Base-by-base conservation (phyloP, 2,797 vertebrate genomes). In the Sibirionetta formosa region DNA sequence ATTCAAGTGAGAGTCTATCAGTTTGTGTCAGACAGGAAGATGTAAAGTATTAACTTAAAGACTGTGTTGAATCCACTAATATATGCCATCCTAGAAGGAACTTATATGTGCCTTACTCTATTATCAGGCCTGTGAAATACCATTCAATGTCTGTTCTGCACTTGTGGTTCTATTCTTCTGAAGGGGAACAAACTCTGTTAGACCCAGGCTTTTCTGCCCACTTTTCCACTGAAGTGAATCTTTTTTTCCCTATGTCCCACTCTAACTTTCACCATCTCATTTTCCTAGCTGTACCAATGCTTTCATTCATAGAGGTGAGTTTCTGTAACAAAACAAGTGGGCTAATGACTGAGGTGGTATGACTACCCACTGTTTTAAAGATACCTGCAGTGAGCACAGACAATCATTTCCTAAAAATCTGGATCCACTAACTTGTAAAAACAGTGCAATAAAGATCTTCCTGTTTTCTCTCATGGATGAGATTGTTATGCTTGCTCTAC, bases 401-500 rank as follows among this genome's bases (percentile, higher is more conserved):
- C 14, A 23, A 29, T 60, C 15, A 14, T 33, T 42, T 33, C 48
- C 24, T n/a, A 50, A 64, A 42, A 44, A 65, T 78, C 46, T 61
- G 44, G 20, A 50, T 50, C 29, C 13, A 27, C 27, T 54, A 11
- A n/a, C 13, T n/a, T 42, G 22, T 84, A 63, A 69, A 75, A 78
- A 79, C 33, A 18, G n/a, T 18, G 48, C 8, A 13, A 9, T 53
- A 75, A 68, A 48, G 16, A 48, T 24, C 24, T 56, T 0, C 0
- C 27, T 53, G 29, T 3, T 71, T 82, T 86, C 40, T 75, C 44
- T 91, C 23, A 18, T 3, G 14, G 24, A 8, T 33, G 26, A 63
- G 10, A 22, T 82, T 86, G 51, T 71, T 92, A 65, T 86, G 35
- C n/a, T 92, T 79, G 51, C 46, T 87, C 7, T n/a, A 44, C 27